phyloP scores from a whole-genome alignment of 2,888 invertebrate genomes.

The Pseudeuparius sepicola region DNA sequence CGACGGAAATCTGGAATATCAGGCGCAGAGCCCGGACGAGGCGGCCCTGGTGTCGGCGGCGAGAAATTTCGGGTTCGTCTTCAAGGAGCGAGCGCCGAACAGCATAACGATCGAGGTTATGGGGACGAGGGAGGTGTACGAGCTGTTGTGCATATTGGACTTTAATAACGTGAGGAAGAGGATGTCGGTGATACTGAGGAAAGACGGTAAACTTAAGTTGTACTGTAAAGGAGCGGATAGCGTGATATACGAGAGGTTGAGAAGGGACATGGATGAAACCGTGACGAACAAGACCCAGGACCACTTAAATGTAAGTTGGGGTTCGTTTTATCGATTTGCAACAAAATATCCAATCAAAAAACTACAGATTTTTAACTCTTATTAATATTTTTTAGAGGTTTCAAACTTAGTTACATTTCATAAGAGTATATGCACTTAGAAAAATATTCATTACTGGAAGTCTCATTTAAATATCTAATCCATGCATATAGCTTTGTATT shows the following conservation, averaged over 20 bases:
- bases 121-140: slow-evolving; percentile 79
- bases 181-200: slow-evolving; percentile 92
- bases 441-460: no score
- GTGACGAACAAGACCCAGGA: slow-evolving; percentile 78
- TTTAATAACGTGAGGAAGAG: slow-evolving; percentile 98
- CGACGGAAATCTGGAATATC: slow-evolving; percentile 50
- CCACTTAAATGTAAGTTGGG: slow-evolving; percentile 85
- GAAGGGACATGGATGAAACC: slow-evolving; percentile 57
- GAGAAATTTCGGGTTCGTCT: slow-evolving; percentile 97
- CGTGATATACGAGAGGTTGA: slow-evolving; percentile 90
- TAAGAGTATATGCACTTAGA: no score
- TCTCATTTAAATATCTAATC: no score
- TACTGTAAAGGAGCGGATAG: slow-evolving; percentile 99
- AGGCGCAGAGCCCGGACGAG: slow-evolving; percentile 98
- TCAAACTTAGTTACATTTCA: no score
- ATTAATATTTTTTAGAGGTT: not conserved
- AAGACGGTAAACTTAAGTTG: slow-evolving; percentile 72
- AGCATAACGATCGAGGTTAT: slow-evolving; percentile 83
- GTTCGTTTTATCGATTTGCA: no score
- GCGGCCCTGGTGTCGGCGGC: slow-evolving; percentile 95
- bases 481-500: no score
- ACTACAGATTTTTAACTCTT: not conserved
- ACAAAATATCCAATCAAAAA: not conserved
- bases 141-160: slow-evolving; percentile 94
- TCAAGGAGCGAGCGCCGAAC: slow-evolving; percentile 85